phyloP scores from a whole-genome alignment of 2,113 vertebrate species.

The Tautogolabrus adspersus region DNA sequence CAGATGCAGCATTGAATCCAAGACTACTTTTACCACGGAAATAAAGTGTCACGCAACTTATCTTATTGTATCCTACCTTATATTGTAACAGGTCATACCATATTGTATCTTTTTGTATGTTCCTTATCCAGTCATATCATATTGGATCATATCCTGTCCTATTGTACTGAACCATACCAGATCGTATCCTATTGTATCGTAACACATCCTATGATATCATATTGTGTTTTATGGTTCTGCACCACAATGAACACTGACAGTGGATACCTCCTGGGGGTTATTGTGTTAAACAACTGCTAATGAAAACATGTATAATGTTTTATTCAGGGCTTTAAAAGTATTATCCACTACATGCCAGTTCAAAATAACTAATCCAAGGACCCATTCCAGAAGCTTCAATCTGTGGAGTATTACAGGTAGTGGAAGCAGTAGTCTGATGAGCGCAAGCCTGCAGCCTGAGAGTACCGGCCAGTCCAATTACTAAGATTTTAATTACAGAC shows the following conservation, averaged over 20 bases:
- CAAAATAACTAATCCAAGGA: constrained; percentile 49
- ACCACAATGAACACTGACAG: not conserved
- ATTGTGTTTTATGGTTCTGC: not conserved
- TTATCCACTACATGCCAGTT: constrained; percentile 45
- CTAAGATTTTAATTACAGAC: constrained; percentile 78
- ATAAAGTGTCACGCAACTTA: too few species aligned
- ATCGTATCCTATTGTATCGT: too few species aligned
- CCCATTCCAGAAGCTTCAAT: constrained; percentile 40
- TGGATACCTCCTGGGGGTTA: constrained; percentile 2
- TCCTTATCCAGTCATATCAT: too few species aligned
- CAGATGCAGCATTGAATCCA: too few species aligned
- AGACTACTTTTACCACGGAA: too few species aligned
- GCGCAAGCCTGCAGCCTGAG: constrained; percentile 59
- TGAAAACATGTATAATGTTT: constrained; percentile 27
- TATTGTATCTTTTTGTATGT: not conserved
- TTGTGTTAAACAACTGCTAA: constrained; percentile 48
- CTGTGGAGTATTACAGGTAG: constrained; percentile 50
- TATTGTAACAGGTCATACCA: not conserved
- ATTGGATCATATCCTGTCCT: too few species aligned
- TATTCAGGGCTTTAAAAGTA: constrained; percentile 31
- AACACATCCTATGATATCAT: not conserved
- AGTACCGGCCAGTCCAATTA: constrained; percentile 74
- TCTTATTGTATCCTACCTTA: too few species aligned
- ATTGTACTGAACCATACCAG: too few species aligned
- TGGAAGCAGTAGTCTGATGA: constrained; percentile 51